These are phyloP conservation scores for Heterodera filipjevi DNA, from an alignment of 2,888 invertebrate species.

Conservation along the genomic window DNA sequence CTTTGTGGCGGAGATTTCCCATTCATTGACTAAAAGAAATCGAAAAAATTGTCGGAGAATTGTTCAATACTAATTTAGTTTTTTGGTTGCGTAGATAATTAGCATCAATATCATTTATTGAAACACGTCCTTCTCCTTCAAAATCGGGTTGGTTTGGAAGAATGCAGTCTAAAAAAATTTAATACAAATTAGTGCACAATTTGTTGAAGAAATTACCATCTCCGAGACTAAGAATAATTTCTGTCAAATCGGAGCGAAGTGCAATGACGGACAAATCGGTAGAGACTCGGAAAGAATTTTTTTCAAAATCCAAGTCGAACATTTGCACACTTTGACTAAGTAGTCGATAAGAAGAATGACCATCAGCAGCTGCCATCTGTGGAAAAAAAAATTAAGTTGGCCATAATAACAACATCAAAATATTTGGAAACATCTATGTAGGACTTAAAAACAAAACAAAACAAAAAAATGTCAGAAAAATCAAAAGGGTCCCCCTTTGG, in stretches of 20 bases:
- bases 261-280: constrained; percentile 56
- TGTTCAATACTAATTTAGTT: constrained; percentile 5
- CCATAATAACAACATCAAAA: too few species aligned
- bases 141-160: constrained; percentile 47
- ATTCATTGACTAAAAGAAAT: constrained; percentile 24
- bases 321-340: constrained; percentile 43
- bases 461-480: too few species aligned
- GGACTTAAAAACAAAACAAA: too few species aligned
- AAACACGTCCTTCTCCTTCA: constrained; percentile 36
- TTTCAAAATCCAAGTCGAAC: constrained; percentile 35
- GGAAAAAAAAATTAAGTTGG: not conserved
- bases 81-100: constrained; percentile 37
- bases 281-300: constrained; percentile 44
- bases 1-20: constrained; percentile 22
- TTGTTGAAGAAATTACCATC: constrained; percentile 34
- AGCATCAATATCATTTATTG: constrained; percentile 47
- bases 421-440: too few species aligned
- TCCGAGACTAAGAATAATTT: constrained; percentile 51
- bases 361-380: not conserved
- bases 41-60: not conserved
- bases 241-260: constrained; percentile 37
- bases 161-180: constrained; percentile 40
- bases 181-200: too few species aligned
- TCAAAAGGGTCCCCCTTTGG: too few species aligned
- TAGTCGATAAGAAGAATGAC: constrained; percentile 21